phyloP scores from a whole-genome alignment of 2,797 vertebrate species.

The Hippopotamyrus pictus region DNA sequence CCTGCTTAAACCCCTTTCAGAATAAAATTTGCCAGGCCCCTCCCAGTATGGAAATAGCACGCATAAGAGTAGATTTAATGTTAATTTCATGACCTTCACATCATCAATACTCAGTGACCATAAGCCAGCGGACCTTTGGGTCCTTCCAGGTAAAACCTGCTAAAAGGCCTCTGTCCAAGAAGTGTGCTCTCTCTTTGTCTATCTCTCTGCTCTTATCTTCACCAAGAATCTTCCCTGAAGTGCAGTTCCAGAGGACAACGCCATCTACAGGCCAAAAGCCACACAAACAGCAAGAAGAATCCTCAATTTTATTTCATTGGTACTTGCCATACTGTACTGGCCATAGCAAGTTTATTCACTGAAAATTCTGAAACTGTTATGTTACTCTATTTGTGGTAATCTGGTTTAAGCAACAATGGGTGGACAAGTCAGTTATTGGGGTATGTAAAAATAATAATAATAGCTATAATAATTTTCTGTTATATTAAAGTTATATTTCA shows the following conservation, averaged over 20 bases:
- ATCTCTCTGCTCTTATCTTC: neutral
- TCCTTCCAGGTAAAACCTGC: neutral
- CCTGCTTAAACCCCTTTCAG: neutral
- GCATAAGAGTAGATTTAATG: neutral
- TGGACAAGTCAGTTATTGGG: neutral
- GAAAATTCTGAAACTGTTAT: neutral
- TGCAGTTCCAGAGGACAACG: neutral
- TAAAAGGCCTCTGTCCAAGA: neutral
- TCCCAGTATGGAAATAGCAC: neutral
- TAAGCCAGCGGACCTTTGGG: neutral
- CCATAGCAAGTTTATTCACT: neutral
- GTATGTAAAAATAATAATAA: neutral
- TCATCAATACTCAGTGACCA: neutral
- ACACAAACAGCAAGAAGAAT: neutral
- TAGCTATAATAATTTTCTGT: neutral
- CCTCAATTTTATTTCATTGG: neutral
- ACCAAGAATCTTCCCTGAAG: neutral
- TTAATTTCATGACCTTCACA: neutral
- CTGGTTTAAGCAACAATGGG: neutral
- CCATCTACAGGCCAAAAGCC: neutral
- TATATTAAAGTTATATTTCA: neutral
- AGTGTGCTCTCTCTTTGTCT: neutral
- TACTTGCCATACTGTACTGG: neutral
- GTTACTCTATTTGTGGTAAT: neutral
- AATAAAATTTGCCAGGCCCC: neutral